Percentiles rank a stretch among this genome's conserved stretches.
These are phyloP conservation scores for Choristoneura fumiferana DNA, from an alignment of 1,140 invertebrate species.

Conservation along the genomic window DNA sequence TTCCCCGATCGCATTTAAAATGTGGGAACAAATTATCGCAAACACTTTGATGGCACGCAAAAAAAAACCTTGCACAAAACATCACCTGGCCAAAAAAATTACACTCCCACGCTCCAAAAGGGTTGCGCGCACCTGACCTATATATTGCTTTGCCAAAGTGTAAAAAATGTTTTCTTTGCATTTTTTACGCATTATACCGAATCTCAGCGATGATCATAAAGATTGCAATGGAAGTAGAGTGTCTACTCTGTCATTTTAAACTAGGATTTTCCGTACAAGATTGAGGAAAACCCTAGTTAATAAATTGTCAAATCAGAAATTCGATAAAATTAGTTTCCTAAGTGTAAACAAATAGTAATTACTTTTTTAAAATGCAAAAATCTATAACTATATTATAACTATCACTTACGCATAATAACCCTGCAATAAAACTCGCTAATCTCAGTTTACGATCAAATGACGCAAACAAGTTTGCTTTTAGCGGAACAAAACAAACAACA, in stretches of 20 bases:
- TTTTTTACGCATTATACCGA: slow-evolving; percentile 64
- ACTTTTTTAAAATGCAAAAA: no score
- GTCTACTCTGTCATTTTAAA: no score
- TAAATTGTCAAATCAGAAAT: no score
- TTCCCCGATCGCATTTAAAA: slow-evolving; percentile 57
- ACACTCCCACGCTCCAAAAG: slow-evolving; percentile 74
- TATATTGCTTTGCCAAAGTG: slow-evolving; percentile 60
- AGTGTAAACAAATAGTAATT: no score
- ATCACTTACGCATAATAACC: neutral
- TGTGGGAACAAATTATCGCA: slow-evolving; percentile 78
- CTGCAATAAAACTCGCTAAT: slow-evolving; percentile 4
- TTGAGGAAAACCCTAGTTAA: no score
- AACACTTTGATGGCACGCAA: slow-evolving; percentile 60
- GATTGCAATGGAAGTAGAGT: slow-evolving; percentile 50
- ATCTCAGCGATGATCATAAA: slow-evolving; percentile 51
- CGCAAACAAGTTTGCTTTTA: slow-evolving; percentile 1
- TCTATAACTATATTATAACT: slow-evolving; percentile 12
- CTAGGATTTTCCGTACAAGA: no score
- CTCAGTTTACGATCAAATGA: neutral
- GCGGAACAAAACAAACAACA: slow-evolving; percentile 31
- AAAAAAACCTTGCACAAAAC: slow-evolving; percentile 67
- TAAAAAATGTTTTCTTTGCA: slow-evolving; percentile 63
- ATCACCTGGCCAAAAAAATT: slow-evolving; percentile 49
- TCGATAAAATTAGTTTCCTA: no score
- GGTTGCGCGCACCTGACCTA: slow-evolving; percentile 76